These are phyloP conservation scores for Dermolepida albohirtum DNA, from an alignment of 2,888 invertebrate species.

Conservation along the genomic window DNA sequence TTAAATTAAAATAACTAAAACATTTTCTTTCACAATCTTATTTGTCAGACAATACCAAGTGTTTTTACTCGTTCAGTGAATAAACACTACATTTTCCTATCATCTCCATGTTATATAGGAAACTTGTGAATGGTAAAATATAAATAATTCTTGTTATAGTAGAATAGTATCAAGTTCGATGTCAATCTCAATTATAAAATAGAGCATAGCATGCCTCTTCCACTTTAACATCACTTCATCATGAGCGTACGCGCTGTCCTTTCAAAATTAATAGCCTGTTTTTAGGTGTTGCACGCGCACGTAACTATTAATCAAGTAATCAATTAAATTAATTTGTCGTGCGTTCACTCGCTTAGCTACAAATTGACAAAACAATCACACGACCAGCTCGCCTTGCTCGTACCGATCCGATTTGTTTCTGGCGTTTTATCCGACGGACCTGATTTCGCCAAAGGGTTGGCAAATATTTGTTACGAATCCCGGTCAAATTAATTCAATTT, in stretches of 20 bases:
- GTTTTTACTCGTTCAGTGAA: no score
- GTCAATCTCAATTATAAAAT: neutral
- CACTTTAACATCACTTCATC: neutral
- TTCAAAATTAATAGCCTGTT: neutral
- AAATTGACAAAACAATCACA: slow-evolving; percentile 62
- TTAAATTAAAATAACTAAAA: no score
- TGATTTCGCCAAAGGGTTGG: slow-evolving; percentile 60
- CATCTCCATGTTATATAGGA: no score
- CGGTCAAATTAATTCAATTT: slow-evolving; percentile 56
- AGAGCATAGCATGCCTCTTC: neutral
- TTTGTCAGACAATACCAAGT: no score
- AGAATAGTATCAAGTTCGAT: no score
- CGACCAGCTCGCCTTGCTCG: slow-evolving; percentile 16
- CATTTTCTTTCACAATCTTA: no score
- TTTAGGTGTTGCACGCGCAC: neutral
- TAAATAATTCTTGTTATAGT: no score
- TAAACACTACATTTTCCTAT: no score
- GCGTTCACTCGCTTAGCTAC: slow-evolving; percentile 56
- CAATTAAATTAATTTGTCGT: slow-evolving; percentile 63
- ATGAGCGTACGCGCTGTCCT: neutral
- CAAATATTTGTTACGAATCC: slow-evolving; percentile 59
- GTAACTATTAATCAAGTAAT: slow-evolving; percentile 53
- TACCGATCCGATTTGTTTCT: slow-evolving; percentile 15
- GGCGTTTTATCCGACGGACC: slow-evolving; percentile 51
- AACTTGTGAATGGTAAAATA: no score